Evolutionary conservation across 2,797 vertebrate genomes (phyloP), one percentile per base, ranked within the genome.

Genomic region (Tenualosa thibaudeaui): DNA sequence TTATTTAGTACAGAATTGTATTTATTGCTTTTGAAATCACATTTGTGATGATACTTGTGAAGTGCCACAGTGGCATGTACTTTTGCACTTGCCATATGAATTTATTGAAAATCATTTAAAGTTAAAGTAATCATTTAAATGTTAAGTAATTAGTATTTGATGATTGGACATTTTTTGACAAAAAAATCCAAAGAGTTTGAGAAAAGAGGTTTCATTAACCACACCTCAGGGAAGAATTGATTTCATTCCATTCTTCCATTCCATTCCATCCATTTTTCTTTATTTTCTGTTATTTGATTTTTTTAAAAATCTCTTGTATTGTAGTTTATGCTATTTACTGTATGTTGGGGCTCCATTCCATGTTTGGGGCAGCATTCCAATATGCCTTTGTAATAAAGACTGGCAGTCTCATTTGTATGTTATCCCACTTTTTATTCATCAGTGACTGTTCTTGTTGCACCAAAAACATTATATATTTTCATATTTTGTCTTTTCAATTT

Each of bases 371-470:
- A 78, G 46, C 71, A 78, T 78, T 78, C 40, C 37, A 7, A 43
- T 37, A 22, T 78, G 37, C 26, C 68, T 75, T 75, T 75, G 68
- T 43, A 78, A 78, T 78, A 78, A 78, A 78, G 71, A 78, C 17
- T 78, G 71, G 7, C 17, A 8, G 40, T 19, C 1, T 19, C 0
- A 78, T 43, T 22, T 10, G 7, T 53, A 15, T 22, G 17, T 19
- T 56, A 8, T 19, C 15, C 37, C 5, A 15, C 46, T 78, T 22
- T 43, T 40, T 71, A 37, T 12, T 13, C 24, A 9, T 37, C 12
- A 26, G 3, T 10, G 3, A 31, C 26, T 71, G 12, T 31, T 37
- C 65, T 71, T 37, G 13, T 37, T 40, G 65, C 7, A 65, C 12
- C 19, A 31, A 31, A 31, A 31, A 31, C 3, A 12, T 68, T 13